Conservation (phyloP, 1,140 invertebrate genomes). For the Pseudomyrmex cubaensis region DNA sequence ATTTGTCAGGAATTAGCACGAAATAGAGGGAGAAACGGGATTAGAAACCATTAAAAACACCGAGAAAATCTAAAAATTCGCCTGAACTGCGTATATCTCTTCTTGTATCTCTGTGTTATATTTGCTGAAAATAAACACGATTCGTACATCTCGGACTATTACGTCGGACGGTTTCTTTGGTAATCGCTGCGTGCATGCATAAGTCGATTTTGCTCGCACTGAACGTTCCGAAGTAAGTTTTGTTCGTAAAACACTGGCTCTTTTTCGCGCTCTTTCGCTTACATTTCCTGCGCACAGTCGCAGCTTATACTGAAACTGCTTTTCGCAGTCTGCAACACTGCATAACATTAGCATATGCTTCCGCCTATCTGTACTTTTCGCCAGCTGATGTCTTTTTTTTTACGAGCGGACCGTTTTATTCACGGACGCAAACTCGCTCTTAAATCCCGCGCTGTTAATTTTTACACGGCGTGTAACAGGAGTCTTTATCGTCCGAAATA, state of each 20-base stretch:
- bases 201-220: not conserved
- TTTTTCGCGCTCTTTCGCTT: constrained; percentile 20
- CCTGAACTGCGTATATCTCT: too few relatives aligned
- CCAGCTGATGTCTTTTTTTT: constrained; percentile 26
- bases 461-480: not conserved
- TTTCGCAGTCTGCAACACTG: constrained; percentile 29
- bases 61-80: too few relatives aligned
- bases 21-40: too few relatives aligned
- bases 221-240: constrained; percentile 15
- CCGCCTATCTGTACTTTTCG: constrained; percentile 19
- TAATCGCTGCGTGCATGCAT: not conserved
- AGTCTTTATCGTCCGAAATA: not conserved
- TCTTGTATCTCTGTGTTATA: too few relatives aligned
- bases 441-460: constrained; percentile 28
- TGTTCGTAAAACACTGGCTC: constrained; percentile 6
- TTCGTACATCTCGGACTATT: too few relatives aligned
- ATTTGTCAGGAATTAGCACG: constrained; percentile 10
- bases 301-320: constrained; percentile 42
- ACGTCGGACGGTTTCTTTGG: too few relatives aligned
- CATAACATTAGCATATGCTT: constrained; percentile 46
- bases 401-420: not conserved
- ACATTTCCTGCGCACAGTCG: constrained; percentile 21
- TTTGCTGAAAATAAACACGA: too few relatives aligned
- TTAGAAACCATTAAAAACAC: too few relatives aligned
- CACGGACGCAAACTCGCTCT: not conserved